These are phyloP conservation scores for Epinotia ramella DNA, from an alignment of 2,888 invertebrate genomes.

Conservation along the genomic window DNA sequence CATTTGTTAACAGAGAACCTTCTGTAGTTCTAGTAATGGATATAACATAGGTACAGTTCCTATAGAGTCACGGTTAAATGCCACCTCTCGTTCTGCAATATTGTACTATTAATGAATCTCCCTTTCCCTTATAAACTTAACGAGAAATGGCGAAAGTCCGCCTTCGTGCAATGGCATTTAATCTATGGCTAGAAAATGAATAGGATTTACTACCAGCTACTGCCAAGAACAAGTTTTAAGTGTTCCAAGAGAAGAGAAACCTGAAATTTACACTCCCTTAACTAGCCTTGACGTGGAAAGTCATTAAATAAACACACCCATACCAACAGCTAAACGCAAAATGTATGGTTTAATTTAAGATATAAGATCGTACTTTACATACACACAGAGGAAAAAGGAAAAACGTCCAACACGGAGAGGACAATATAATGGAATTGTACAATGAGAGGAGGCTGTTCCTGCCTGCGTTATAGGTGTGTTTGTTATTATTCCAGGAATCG, in stretches of 20 bases:
- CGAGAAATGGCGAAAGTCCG: background rate
- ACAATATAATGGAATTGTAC: no score
- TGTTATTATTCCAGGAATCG: conserved; percentile 80
- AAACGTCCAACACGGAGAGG: no score
- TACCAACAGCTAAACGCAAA: background rate
- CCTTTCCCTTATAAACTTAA: no score
- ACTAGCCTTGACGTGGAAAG: background rate
- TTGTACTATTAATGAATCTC: background rate
- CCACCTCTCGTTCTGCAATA: background rate
- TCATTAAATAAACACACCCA: background rate
- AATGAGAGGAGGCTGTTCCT: no score
- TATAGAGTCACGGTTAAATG: background rate
- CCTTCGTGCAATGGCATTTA: background rate
- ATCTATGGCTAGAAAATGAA: background rate
- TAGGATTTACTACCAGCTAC: background rate
- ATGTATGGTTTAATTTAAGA: no score
- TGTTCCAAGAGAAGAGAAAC: background rate
- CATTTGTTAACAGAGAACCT: no score
- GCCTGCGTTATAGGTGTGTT: background rate
- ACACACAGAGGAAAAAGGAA: no score
- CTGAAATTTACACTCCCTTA: background rate
- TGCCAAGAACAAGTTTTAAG: background rate
- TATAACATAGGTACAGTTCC: background rate
- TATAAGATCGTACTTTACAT: no score
- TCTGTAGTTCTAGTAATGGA: no score